Base-by-base conservation (phyloP, 2,888 invertebrate species). In the Tanaodytes sp. region DNA sequence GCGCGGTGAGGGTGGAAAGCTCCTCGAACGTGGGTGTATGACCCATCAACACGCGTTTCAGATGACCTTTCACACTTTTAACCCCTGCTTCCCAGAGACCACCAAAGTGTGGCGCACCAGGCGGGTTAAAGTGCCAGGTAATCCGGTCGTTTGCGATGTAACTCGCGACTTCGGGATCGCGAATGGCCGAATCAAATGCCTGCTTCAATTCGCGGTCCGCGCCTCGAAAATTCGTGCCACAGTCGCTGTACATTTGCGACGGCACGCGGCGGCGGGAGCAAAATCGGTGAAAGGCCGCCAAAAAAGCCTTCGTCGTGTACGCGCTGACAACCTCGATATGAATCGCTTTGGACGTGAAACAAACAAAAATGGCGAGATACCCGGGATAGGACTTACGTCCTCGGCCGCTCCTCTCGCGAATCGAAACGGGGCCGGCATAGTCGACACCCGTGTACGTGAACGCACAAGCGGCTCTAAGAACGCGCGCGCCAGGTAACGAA, bases 21-120 rank as follows among this genome's bases (percentile, higher is more conserved):
- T 42, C 42, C 23, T 42, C 23, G 9, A 42, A 42, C 1, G 42
- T 42, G 12, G 12, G 42, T 1, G 18, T 40, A 11, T 16, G 18
- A 9, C 19, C 18, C 5, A 2, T 1, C 8, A 40, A 16, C 2
- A 40, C 19, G 0, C 19, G 40, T n/a, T 18, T 40, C 11, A 40
- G n/a, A 40, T 40, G 40, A 1, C 8, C 1, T 3, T 40, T 40
- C 2, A 19, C 40, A n/a, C 40, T 40, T n/a, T 40, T 40, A 1
- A 40, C 19, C 18, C 40, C 40, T 15, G 40, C 40, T 11, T 40
- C 40, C 40, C 40, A 19, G 9, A 40, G 11, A 2, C 40, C 19
- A 2, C 40, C 40, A n/a, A 40, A 40, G 16, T 40, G 40, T 11
- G 40, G 19, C 4, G 40, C 40, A 0, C 18, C 16, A n/a, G 40